Conservation (phyloP, 2,797 vertebrate species). For the Sebastes kiyomatsui region DNA sequence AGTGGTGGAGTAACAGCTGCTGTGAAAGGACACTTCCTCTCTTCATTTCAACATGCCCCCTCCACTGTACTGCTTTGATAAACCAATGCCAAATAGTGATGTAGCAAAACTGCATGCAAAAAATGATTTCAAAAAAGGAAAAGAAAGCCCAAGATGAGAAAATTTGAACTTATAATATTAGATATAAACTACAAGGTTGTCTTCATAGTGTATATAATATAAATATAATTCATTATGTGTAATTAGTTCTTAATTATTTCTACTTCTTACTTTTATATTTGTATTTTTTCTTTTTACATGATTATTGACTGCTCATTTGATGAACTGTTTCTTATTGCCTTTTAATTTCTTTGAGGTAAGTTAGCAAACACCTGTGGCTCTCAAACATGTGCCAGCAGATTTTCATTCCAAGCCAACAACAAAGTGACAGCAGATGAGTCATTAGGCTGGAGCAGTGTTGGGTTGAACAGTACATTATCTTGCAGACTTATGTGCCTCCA, state of each 20-base stretch:
- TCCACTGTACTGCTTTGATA: not conserved
- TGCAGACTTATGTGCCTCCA: not conserved
- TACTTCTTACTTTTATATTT: not conserved
- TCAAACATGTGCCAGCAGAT: not conserved
- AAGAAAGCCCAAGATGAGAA: not conserved
- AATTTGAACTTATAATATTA: not conserved
- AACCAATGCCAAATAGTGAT: not conserved
- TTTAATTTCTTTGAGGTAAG: not conserved
- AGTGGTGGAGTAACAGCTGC: constrained; percentile 17
- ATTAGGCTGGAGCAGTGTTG: not conserved
- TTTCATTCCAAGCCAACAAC: not conserved
- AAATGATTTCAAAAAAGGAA: not conserved
- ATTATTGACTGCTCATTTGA: not conserved
- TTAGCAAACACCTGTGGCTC: not conserved
- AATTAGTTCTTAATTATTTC: not conserved
- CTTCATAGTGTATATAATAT: not conserved
- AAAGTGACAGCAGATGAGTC: not conserved
- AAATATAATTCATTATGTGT: not conserved
- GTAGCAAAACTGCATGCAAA: not conserved
- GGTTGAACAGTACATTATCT: not conserved
- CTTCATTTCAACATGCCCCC: not conserved
- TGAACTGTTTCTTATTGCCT: not conserved
- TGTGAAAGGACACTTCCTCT: not conserved
- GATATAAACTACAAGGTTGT: not conserved
- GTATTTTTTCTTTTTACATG: not conserved